phyloP scores from a whole-genome alignment of 2,797 vertebrate species.

The Thripadectes ignobilis region DNA sequence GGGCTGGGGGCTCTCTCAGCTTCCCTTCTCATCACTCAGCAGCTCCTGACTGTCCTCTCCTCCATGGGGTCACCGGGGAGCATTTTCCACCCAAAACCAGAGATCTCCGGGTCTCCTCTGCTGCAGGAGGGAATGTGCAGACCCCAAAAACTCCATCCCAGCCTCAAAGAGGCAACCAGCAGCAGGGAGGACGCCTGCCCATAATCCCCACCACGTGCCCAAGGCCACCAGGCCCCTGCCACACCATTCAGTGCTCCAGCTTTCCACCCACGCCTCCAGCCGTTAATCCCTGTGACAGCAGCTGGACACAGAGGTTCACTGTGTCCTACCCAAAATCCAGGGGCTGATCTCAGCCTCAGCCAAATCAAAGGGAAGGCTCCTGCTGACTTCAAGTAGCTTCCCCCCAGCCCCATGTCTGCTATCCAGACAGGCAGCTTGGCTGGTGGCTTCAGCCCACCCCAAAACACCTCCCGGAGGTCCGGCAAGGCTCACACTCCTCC shows the following conservation, averaged over 20 bases:
- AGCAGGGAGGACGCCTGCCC: not conserved
- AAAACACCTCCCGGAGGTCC: rapidly evolving
- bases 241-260: not conserved
- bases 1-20: not conserved
- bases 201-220: conserved; percentile 33
- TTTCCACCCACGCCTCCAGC: not conserved
- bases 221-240: not conserved
- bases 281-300: rapidly evolving
- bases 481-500: not conserved
- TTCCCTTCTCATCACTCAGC: not conserved
- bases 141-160: not conserved
- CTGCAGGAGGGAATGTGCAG: not conserved
- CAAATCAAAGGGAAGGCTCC: not conserved
- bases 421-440: not conserved
- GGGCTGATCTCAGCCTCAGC: rapidly evolving
- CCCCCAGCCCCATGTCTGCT: rapidly evolving
- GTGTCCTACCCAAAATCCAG: conserved; percentile 3
- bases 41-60: rapidly evolving
- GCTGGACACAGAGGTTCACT: not conserved
- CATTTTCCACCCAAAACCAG: rapidly evolving
- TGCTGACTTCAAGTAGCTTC: not conserved
- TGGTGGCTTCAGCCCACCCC: not conserved
- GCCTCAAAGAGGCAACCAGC: not conserved
- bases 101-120: not conserved
- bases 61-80: rapidly evolving